These are phyloP conservation scores for Anthopleura sola DNA, from an alignment of 64 coral and sea anemone species.

Conservation along the genomic window DNA sequence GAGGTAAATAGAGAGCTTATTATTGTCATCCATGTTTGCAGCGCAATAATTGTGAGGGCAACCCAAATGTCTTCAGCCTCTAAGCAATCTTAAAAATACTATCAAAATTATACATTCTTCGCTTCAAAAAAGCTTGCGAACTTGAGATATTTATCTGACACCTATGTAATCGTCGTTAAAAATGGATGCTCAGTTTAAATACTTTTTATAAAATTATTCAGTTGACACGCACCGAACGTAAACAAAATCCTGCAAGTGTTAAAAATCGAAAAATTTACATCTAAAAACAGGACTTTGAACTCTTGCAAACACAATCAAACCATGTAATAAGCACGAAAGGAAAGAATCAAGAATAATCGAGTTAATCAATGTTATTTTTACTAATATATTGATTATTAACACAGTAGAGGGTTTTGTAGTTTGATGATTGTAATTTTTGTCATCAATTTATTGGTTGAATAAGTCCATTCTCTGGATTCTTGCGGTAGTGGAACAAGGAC, in stretches of 20 bases:
- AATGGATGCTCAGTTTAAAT: slow-evolving; percentile 3
- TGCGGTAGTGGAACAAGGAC: neutral
- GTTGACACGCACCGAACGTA: neutral
- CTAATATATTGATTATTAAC: neutral
- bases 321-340: neutral
- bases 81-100: neutral
- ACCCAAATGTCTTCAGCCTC: neutral
- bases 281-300: neutral
- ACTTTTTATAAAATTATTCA: neutral
- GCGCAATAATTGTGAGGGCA: neutral
- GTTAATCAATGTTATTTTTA: neutral
- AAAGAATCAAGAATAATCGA: neutral
- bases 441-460: neutral
- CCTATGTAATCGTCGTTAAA: neutral
- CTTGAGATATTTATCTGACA: neutral
- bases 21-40: neutral
- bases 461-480: neutral
- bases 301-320: neutral
- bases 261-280: neutral
- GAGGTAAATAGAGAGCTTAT: slow-evolving; percentile 53
- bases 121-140: neutral
- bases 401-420: neutral
- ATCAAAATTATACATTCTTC: neutral
- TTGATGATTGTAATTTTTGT: neutral
- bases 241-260: neutral